phyloP scores from a whole-genome alignment of 30 jellyfish, hydroid and myxozoan species.

The Hydra vulgaris region DNA sequence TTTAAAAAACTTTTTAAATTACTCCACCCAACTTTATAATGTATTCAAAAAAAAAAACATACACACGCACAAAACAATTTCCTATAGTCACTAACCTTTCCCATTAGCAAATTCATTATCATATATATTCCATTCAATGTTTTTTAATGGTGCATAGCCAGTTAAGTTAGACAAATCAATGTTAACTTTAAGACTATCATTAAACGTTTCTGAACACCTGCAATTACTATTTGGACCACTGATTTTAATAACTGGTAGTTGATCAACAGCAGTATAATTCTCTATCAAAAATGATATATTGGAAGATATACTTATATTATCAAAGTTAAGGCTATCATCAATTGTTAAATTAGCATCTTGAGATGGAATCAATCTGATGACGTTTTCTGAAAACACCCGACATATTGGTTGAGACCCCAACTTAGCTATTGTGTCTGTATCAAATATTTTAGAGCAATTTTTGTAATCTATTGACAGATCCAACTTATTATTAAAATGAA shows the following conservation, averaged over 20 bases:
- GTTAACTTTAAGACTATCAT: not conserved
- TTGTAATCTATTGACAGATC: not conserved
- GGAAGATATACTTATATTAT: not conserved
- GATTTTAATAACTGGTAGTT: not conserved
- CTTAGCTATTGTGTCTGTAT: not conserved
- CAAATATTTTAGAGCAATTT: not conserved
- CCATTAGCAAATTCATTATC: not conserved
- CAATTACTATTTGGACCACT: not conserved
- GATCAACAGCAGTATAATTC: not conserved
- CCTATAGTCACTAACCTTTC: not conserved
- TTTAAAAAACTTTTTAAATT: no score
- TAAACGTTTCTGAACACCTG: not conserved
- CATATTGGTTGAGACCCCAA: not conserved
- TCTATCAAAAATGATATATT: conserved; percentile 2
- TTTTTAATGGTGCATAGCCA: not conserved
- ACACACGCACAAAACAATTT: no score
- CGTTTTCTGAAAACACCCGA: not conserved
- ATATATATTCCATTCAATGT: not conserved
- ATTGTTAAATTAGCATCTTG: not conserved
- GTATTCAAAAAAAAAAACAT: no score
- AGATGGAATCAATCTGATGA: not conserved
- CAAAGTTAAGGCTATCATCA: not conserved
- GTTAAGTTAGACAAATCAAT: not conserved
- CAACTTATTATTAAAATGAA: not conserved
- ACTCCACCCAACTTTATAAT: no score